Conservation (phyloP, 2,888 invertebrate species). For the Ligdia adustata region DNA sequence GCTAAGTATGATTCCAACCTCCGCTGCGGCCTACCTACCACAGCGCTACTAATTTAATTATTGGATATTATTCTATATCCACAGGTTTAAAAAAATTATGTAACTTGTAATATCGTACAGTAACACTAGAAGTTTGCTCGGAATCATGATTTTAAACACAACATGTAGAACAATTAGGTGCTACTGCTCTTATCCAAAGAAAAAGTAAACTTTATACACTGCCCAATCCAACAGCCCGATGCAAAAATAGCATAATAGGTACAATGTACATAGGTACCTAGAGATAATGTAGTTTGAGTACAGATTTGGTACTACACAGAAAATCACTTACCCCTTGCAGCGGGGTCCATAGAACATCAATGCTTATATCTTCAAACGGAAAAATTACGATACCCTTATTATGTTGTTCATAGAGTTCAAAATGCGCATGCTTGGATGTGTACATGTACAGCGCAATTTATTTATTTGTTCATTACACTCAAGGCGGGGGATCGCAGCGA, state of each 20-base stretch:
- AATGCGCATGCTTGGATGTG: conserved; percentile 52
- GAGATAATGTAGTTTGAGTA: conserved; percentile 60
- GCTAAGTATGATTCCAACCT: too few species aligned
- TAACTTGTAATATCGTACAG: too few species aligned
- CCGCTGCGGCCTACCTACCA: too few species aligned
- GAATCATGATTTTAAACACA: too few species aligned
- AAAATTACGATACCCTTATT: conserved; percentile 27
- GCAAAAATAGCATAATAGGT: conserved; percentile 20
- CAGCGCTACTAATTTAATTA: too few species aligned
- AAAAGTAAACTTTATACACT: not conserved
- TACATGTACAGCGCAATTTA: conserved; percentile 80
- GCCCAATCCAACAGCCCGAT: not conserved
- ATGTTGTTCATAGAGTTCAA: conserved; percentile 20
- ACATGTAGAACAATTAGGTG: too few species aligned
- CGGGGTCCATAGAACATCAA: conserved; percentile 58
- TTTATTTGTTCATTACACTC: conserved; percentile 81
- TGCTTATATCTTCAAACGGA: conserved; percentile 25
- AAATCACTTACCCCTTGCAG: conserved; percentile 83
- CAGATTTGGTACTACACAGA: conserved; percentile 77
- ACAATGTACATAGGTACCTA: too few species aligned
- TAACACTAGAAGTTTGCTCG: too few species aligned
- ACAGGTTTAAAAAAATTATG: too few species aligned
- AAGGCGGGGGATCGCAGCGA: conserved; percentile 70
- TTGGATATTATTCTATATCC: too few species aligned
- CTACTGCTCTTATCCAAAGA: too few species aligned